phyloP scores from a whole-genome alignment of 2,113 vertebrate genomes.

The Chinchilla lanigera region DNA sequence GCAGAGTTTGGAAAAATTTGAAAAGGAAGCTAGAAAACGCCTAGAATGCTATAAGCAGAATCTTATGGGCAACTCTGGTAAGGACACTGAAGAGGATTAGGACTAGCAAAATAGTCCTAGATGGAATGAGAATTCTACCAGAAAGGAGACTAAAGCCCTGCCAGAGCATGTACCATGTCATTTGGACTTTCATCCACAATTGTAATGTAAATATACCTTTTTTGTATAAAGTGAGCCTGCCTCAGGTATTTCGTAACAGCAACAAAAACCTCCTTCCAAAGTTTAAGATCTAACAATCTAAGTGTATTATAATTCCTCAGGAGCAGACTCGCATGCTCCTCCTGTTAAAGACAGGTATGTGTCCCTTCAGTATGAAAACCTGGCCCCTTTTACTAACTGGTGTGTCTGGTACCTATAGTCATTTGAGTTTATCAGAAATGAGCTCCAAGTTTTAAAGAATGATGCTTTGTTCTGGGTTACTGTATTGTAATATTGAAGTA shows the following conservation, averaged over 20 bases:
- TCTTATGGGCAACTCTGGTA: neutral
- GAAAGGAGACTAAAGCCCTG: neutral
- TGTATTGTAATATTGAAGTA: neutral
- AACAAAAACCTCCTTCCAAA: neutral
- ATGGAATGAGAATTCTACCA: neutral
- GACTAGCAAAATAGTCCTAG: neutral
- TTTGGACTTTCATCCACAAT: neutral
- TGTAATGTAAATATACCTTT: neutral
- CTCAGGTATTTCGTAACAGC: neutral
- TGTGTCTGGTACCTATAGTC: neutral
- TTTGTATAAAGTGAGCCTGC: neutral
- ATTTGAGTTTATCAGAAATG: conserved; percentile 13
- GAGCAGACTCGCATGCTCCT: neutral
- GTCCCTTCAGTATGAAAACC: neutral
- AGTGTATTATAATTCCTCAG: neutral
- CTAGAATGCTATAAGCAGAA: neutral
- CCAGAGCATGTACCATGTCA: neutral
- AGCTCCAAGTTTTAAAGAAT: neutral
- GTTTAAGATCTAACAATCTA: neutral
- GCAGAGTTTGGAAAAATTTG: neutral
- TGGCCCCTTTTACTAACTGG: neutral
- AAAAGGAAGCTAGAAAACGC: neutral
- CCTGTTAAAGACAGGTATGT: neutral
- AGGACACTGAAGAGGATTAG: neutral
- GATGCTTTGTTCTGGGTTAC: neutral